phyloP scores from a whole-genome alignment of 2,113 vertebrate species.

The Hippocampus comes region DNA sequence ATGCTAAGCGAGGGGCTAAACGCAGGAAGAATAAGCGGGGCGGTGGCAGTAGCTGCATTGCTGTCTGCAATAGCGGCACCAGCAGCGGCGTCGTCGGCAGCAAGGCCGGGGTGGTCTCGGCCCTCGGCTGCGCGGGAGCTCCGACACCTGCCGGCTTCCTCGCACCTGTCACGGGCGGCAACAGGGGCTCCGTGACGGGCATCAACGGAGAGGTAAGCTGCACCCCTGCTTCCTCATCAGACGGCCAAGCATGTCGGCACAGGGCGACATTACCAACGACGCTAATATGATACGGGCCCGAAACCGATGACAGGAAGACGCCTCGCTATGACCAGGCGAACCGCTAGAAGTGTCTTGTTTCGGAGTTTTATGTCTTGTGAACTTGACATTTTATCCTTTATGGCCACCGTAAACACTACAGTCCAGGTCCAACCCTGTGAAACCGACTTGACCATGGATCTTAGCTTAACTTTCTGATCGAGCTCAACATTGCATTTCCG shows the following conservation, averaged over 20 bases:
- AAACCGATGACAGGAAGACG: conserved; percentile 35
- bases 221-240: background rate
- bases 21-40: conserved; percentile 96
- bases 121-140: conserved; percentile 71
- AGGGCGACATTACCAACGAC: conserved; percentile 49
- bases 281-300: conserved; percentile 55
- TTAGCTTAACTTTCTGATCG: background rate
- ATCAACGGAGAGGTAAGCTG: conserved; percentile 76
- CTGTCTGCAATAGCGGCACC: conserved; percentile 66
- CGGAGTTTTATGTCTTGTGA: background rate
- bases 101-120: conserved; percentile 78
- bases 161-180: conserved; percentile 60
- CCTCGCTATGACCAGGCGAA: conserved; percentile 31
- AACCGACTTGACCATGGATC: background rate
- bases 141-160: conserved; percentile 71
- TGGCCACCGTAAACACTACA: conserved; percentile 31
- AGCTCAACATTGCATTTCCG: background rate
- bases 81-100: conserved; percentile 63
- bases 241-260: conserved; percentile 1
- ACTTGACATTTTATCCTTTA: background rate
- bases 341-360: background rate
- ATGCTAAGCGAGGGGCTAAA: conserved; percentile 93
- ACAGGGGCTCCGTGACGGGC: conserved; percentile 61
- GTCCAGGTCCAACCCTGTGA: background rate
- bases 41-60: conserved; percentile 81